Evolutionary conservation across 2,113 vertebrate species (phyloP), one percentile per base, ranked within the genome.

Genomic region (Coracopsis vasa): DNA sequence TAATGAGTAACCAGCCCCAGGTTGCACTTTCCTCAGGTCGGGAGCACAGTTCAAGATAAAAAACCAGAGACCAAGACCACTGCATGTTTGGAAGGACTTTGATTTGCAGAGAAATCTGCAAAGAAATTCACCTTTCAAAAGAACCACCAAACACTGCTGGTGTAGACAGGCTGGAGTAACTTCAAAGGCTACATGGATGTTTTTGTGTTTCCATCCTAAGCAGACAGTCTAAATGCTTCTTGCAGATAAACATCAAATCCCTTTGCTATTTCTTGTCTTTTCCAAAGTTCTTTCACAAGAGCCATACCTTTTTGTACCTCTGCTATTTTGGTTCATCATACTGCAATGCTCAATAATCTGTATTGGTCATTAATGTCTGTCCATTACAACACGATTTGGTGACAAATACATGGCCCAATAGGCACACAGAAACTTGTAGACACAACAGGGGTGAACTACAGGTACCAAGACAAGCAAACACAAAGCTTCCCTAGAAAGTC

Each of bases 1-100:
- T 97, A 97, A 97, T 94, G 96, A 97, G 92, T 80, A 86, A 84
- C 83, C 33, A 2, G 80, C 9, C 80, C 74, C 88, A 74, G 62
- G 60, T 62, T 15, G 80, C 66, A 27, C 78, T 70, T 79, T 24
- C 25, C 51, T 44, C 28, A 33, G 85, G 53, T 65, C 80, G 47
- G 86, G 35, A 86, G 72, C 61, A 56, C 16, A 13, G 71, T 1
- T n/a, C 39, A 24, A 8, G 70, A 77, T 27, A n/a, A 44, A 89
- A 72, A 42, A 31, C 6, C 33, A 20, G 47, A 67, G 51, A 71
- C 29, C 23, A 50, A 54, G 8, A 10, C 69, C 9, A 3, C 25
- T 33, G 44, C 58, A 9, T 1, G 31, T 58, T 61, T 65, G 71
- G 54, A 85, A 81, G 21, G 56, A 58, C 56, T 58, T 4, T 35